Evolutionary conservation across 1,140 invertebrate species (phyloP).

Genomic region (Cyclargus thomasi): DNA sequence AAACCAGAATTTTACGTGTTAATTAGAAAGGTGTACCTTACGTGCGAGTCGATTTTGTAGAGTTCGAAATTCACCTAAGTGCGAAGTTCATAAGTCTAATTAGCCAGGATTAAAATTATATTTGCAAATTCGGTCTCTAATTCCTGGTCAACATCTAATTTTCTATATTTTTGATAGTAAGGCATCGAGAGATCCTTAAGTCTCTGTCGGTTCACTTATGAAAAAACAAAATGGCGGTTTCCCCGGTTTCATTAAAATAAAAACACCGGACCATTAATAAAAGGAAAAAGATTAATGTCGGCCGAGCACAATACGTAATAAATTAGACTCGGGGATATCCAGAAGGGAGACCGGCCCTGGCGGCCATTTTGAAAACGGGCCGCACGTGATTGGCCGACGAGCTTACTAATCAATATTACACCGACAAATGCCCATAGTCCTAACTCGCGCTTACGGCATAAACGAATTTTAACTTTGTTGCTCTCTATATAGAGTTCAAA

Average conservation of each 20-base stretch:
- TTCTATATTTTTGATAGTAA: neutral
- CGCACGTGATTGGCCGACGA: constrained; percentile 47
- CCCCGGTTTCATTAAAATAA: constrained; percentile 66
- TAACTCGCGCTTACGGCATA: constrained; percentile 13
- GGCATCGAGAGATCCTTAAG: neutral
- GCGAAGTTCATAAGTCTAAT: too few relatives aligned
- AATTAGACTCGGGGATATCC: constrained; percentile 56
- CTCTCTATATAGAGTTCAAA: neutral
- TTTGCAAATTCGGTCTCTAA: neutral
- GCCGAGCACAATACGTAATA: constrained; percentile 60
- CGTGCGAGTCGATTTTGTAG: too few relatives aligned
- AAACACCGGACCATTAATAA: constrained; percentile 63
- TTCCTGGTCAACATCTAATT: neutral
- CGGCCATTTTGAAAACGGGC: constrained; percentile 48
- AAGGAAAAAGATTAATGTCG: constrained; percentile 68
- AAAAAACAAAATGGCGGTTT: constrained; percentile 47
- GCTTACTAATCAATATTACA: constrained; percentile 56
- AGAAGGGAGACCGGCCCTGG: constrained; percentile 44
- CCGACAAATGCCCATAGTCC: constrained; percentile 27
- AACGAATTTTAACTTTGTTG: constrained; percentile 15
- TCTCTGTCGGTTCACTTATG: constrained; percentile 2
- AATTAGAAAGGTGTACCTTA: too few relatives aligned
- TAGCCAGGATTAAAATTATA: too few relatives aligned
- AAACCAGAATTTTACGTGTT: too few relatives aligned
- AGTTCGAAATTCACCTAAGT: too few relatives aligned